These are phyloP conservation scores for Whitmania pigra DNA, from an alignment of 1,140 invertebrate species.

Conservation along the genomic window DNA sequence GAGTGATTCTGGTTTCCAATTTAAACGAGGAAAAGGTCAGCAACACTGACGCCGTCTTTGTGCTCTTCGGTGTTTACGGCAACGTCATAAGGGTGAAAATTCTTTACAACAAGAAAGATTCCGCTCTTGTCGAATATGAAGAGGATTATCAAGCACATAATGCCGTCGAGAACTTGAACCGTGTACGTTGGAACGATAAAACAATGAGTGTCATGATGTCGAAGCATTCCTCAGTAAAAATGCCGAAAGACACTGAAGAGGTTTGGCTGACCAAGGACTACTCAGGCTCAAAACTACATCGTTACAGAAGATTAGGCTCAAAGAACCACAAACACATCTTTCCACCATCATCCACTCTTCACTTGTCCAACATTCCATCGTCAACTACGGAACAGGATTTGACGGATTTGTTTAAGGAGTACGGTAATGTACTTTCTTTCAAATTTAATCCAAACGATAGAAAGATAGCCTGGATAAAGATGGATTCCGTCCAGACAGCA, in stretches of 20 bases:
- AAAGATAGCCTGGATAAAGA: conserved; percentile 34
- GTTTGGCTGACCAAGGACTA: conserved; percentile 17
- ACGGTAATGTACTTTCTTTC: conserved; percentile 9
- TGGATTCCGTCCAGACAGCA: conserved; percentile 80
- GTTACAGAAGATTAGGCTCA: conserved; percentile 19
- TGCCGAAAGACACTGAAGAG: conserved; percentile 73
- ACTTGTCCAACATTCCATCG: conserved; percentile 23
- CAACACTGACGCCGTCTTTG: too few species aligned
- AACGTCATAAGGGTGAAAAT: conserved; percentile 97
- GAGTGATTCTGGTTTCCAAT: too few species aligned
- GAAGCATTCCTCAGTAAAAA: conserved; percentile 91
- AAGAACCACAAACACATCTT: conserved; percentile 24
- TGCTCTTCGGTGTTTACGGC: conserved; percentile 52
- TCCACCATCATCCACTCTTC: conserved; percentile 23
- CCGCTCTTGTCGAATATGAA: conserved; percentile 88
- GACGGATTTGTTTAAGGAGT: conserved; percentile 12
- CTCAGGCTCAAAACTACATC: conserved; percentile 14
- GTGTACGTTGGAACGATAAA: conserved; percentile 52
- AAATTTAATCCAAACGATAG: conserved; percentile 34
- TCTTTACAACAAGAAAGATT: conserved; percentile 97
- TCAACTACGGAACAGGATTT: conserved; percentile 15
- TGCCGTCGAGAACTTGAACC: neutral
- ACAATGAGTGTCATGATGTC: conserved; percentile 89
- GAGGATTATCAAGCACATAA: conserved; percentile 44
- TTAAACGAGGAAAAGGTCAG: too few species aligned